phyloP scores from a whole-genome alignment of 2,113 vertebrate genomes.

The Urocynchramus pylzowi region DNA sequence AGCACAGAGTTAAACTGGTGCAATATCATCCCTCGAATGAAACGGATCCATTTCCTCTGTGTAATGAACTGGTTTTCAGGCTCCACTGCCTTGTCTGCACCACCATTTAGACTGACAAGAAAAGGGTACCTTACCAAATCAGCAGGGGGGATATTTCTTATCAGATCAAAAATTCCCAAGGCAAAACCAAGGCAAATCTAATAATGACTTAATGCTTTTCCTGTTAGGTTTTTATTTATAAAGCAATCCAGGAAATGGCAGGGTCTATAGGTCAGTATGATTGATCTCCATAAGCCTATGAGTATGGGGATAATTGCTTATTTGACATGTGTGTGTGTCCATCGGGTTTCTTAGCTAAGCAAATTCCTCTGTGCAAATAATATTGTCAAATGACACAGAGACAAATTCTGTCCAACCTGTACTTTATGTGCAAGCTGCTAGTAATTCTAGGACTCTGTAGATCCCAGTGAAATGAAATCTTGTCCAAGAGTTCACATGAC shows the following conservation, averaged over 20 bases:
- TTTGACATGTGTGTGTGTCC: not conserved
- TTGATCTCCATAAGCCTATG: not conserved
- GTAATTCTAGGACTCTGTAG: not conserved
- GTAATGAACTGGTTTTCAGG: not conserved
- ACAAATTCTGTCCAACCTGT: not conserved
- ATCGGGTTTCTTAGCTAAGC: not conserved
- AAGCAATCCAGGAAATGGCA: not conserved
- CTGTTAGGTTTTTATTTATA: not conserved
- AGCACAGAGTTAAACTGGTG: not conserved
- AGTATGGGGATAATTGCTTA: not conserved
- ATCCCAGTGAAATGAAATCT: not conserved
- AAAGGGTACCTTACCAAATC: not conserved
- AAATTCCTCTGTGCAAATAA: conserved; percentile 1
- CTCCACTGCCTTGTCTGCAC: not conserved
- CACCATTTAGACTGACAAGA: not conserved
- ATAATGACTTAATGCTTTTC: not conserved
- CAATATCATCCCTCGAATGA: not conserved
- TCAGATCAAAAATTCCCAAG: not conserved
- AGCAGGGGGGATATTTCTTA: not conserved
- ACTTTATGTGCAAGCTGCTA: not conserved
- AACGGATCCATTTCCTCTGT: not conserved
- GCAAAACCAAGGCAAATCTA: not conserved
- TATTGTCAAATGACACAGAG: not conserved
- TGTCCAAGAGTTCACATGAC: not conserved
- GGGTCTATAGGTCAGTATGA: not conserved